These are phyloP conservation scores for Empidonax traillii DNA, from an alignment of 2,113 vertebrate genomes.

Conservation along the genomic window DNA sequence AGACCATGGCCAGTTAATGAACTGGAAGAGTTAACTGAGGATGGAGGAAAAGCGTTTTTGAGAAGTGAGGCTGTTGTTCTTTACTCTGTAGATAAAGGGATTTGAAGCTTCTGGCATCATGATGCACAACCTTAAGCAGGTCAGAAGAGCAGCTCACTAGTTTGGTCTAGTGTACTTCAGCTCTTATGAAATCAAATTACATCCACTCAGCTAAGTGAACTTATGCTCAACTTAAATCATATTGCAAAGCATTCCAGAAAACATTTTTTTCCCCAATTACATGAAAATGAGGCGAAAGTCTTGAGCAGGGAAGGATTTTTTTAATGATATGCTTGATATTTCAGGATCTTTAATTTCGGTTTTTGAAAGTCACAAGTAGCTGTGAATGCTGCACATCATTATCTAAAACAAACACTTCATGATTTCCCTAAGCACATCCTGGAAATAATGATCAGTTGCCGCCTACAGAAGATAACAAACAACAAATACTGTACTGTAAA, in stretches of 20 bases:
- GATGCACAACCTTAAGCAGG: not conserved
- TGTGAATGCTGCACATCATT: constrained; percentile 41
- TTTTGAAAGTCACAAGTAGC: constrained; percentile 47
- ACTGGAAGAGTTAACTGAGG: not conserved
- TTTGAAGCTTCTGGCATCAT: not conserved
- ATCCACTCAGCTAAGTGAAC: constrained; percentile 44
- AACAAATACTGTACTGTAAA: constrained; percentile 43
- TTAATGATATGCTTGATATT: constrained; percentile 51
- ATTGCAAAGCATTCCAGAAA: constrained; percentile 29
- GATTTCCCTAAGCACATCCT: constrained; percentile 53
- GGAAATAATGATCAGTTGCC: constrained; percentile 60
- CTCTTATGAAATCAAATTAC: constrained; percentile 17
- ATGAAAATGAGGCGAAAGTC: constrained; percentile 51
- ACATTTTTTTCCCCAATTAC: constrained; percentile 18
- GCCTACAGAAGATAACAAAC: constrained; percentile 51
- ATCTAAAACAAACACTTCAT: constrained; percentile 61
- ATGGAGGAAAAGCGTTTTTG: not conserved
- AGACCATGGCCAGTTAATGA: not conserved
- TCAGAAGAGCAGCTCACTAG: not conserved
- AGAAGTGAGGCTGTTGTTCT: not conserved
- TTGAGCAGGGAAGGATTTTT: constrained; percentile 7
- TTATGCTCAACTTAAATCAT: constrained; percentile 38
- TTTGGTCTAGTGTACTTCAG: not conserved
- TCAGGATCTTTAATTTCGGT: constrained; percentile 43
- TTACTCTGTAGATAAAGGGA: not conserved